Evolutionary conservation across 2,888 invertebrate genomes (phyloP).

Genomic region (Epinotia nisella): DNA sequence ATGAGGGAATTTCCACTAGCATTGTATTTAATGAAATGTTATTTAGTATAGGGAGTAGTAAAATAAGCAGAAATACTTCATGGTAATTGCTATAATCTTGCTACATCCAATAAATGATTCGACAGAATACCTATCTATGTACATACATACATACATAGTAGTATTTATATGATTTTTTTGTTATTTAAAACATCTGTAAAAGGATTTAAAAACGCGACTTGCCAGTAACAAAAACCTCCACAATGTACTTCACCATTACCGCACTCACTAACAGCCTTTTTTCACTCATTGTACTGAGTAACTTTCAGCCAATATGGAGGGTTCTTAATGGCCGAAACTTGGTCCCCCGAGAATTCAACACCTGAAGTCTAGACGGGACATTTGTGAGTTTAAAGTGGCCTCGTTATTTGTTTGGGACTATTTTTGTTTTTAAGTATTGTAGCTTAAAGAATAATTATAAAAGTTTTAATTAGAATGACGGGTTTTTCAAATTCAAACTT

Average conservation of each 20-base stretch:
- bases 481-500: background rate
- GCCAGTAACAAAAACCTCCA: slow-evolving; percentile 4
- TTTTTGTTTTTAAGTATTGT: slow-evolving; percentile 10
- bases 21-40: background rate
- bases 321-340: slow-evolving; percentile 55
- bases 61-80: no score
- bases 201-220: background rate
- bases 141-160: no score
- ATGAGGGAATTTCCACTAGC: background rate
- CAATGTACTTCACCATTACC: slow-evolving; percentile 33
- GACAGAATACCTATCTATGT: no score
- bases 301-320: slow-evolving; percentile 32
- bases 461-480: slow-evolving; percentile 18
- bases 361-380: slow-evolving; percentile 71
- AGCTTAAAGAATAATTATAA: background rate
- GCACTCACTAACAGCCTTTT: slow-evolving; percentile 12
- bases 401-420: slow-evolving; percentile 25
- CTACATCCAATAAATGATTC: no score
- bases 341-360: slow-evolving; percentile 54
- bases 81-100: no score
- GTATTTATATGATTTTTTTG: no score
- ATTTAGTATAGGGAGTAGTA: no score
- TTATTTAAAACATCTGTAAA: background rate
- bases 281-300: slow-evolving; percentile 11
- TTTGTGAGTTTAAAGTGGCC: slow-evolving; percentile 23